Evolutionary conservation across 2,888 invertebrate species (phyloP), one percentile per base, ranked within the genome.

Genomic region (Trissonchulus sp.): DNA sequence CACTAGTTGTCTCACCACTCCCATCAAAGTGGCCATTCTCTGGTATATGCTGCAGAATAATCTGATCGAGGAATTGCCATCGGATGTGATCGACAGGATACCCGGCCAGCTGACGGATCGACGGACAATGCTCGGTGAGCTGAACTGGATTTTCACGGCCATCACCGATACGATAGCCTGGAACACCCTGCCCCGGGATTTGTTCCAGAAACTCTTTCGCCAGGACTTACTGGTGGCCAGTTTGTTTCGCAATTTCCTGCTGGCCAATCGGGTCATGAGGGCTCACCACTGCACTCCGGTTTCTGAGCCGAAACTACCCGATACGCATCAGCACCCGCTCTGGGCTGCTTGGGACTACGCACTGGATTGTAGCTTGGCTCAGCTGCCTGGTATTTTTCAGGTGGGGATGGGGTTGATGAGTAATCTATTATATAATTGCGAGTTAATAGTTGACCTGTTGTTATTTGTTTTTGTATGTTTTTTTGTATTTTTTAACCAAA

Each of bases 61-160:
- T 23, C 62, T 74, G 36, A n/a, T 28, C 23, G 73, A 65, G 1
- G n/a, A 74, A 3, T 28, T 76, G 1, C 63, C 65, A 1, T n/a
- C 23, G 65, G 73, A 74, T n/a, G 35, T 73, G 1, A 48, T 74
- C 34, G 73, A 62, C 79, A 93, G 93, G 86, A 94, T 99, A 81
- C 98, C 98, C 3, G 99, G 99, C 0, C 92, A 92, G 84, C 89
- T 95, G 80, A 92, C 92, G 79, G 97, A 98, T 87, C 89, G 97
- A 31, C 89, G 95, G 81, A 97, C 99, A 36, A 94, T 98, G 93
- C 89, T 98, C 79, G 99, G 99, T 71, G 98, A 99, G 87, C 88
- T 99, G 77, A 99, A 99, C 88, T 99, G 99, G 99, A 97, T 99
- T 84, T 99, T 99, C 87, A 99, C 99, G 1, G 98, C 99, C 68